Base-by-base conservation (phyloP, 2,888 invertebrate genomes). In the Sycophila texana region DNA sequence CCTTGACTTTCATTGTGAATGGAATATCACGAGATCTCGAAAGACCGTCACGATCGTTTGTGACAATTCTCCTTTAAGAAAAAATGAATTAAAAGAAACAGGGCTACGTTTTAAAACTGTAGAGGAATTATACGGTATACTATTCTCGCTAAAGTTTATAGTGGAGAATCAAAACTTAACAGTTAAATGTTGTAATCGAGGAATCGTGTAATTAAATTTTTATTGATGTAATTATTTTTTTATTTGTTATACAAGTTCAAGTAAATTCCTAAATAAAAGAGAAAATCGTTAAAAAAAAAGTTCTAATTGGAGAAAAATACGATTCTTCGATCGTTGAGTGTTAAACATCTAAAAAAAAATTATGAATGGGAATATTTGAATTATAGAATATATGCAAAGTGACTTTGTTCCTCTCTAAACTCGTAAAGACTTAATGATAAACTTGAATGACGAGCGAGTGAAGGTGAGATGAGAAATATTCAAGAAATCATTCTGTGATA, bases 401-500 rank as follows among this genome's bases (percentile, higher is more conserved):
- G 66, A 77, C 60, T 71, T 65, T 80, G 80, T 65, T 77, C 74
- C 70, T 77, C 30, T 71, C 60, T 47, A 77, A 74, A 68, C 22
- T 77, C 68, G 47, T 18, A 66, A 80, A 66, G 77, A 80, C 80
- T 74, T 39, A 79, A 74, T 39, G 57, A 80, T 71, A 22, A 78
- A 68, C 47, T 65, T 51, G 53, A 71, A 74, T 55, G 53, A 57
- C 61, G 22, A 70, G 30, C 7, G 57, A 61, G 61, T 74, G 53
- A 66, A 65, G 18, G 67, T 58, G 49, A 49, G 55, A 61, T 60
- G n/a, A 78, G 47, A 18, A 30, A 67, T 61, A 71, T 74, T 72
- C 61, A 18, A 79, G 55, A 74, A 81, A 68, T 77, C 58, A 77
- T 82, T 82, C 82, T 82, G 82, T 82, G 82, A 80, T 82, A 82